Percentiles rank a stretch among this genome's conserved stretches.
phyloP scores from a whole-genome alignment of 2,888 invertebrate species.

The Stenolophus ochropezus region DNA sequence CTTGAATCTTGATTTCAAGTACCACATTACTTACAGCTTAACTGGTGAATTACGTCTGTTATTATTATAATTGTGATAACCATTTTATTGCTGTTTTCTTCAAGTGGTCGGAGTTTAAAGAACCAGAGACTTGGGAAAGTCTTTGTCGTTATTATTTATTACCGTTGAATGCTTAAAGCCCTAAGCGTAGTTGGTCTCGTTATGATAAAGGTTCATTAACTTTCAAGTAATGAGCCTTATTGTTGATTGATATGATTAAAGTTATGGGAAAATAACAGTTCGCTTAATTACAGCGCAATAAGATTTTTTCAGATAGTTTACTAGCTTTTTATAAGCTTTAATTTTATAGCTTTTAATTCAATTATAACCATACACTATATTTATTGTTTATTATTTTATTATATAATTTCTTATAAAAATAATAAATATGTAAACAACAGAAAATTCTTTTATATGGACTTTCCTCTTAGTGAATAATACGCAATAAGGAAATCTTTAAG shows the following conservation, averaged over 20 bases:
- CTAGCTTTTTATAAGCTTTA: too few relatives aligned
- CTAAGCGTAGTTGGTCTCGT: not conserved
- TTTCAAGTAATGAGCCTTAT: conserved; percentile 13
- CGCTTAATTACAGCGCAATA: too few relatives aligned
- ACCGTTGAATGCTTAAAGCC: not conserved
- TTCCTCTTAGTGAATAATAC: not conserved
- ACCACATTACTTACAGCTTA: not conserved
- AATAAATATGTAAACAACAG: not conserved
- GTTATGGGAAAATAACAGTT: not conserved
- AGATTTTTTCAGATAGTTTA: too few relatives aligned
- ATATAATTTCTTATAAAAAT: too few relatives aligned
- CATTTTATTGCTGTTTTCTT: conserved; percentile 9
- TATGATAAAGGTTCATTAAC: not conserved
- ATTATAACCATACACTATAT: too few relatives aligned
- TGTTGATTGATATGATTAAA: not conserved
- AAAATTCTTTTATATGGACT: not conserved
- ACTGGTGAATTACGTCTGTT: conserved; percentile 26
- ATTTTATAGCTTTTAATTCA: too few relatives aligned
- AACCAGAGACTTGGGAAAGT: conserved; percentile 27
- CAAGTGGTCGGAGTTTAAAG: not conserved
- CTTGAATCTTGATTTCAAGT: conserved; percentile 29
- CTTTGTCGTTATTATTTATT: not conserved
- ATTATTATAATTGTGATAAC: conserved; percentile 15
- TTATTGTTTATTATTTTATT: not conserved
- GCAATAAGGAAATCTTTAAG: not conserved